A percentile compares a stretch with the other conserved stretches of the same genome.
phyloP scores from a whole-genome alignment of 2,113 vertebrate species.

The Xiphias gladius region DNA sequence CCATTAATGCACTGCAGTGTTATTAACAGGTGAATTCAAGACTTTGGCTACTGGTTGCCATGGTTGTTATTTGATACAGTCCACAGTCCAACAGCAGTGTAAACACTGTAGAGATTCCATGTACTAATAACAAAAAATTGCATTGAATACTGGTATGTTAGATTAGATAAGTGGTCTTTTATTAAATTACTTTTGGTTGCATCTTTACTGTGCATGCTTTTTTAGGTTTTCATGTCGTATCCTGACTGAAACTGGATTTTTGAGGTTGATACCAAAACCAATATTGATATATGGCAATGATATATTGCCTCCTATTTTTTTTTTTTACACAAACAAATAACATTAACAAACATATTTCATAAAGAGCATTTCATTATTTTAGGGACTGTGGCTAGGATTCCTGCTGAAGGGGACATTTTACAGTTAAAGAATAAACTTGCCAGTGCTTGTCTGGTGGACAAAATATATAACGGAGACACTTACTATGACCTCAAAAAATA shows the following conservation, averaged over 20 bases:
- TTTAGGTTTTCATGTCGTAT: too few relatives aligned
- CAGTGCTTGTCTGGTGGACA: too few relatives aligned
- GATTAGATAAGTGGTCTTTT: neutral
- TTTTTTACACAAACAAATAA: neutral
- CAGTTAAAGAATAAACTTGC: too few relatives aligned
- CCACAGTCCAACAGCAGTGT: slow-evolving; percentile 8
- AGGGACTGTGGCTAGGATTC: too few relatives aligned
- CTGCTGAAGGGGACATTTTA: too few relatives aligned
- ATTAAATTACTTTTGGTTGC: neutral
- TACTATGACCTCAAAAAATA: too few relatives aligned
- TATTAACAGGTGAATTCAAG: neutral
- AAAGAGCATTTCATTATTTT: too few relatives aligned
- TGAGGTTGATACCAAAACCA: neutral
- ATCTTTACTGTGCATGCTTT: too few relatives aligned
- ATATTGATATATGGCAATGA: neutral
- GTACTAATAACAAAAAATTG: neutral
- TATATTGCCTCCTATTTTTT: neutral
- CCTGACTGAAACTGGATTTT: neutral
- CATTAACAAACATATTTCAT: too few relatives aligned
- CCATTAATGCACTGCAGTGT: neutral
- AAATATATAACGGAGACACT: too few relatives aligned
- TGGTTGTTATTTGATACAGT: neutral
- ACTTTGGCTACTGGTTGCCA: neutral
- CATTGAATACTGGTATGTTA: neutral
- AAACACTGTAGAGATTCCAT: neutral